Conservation (phyloP, 1,140 invertebrate genomes). For the Rhagoletis zephyria region DNA sequence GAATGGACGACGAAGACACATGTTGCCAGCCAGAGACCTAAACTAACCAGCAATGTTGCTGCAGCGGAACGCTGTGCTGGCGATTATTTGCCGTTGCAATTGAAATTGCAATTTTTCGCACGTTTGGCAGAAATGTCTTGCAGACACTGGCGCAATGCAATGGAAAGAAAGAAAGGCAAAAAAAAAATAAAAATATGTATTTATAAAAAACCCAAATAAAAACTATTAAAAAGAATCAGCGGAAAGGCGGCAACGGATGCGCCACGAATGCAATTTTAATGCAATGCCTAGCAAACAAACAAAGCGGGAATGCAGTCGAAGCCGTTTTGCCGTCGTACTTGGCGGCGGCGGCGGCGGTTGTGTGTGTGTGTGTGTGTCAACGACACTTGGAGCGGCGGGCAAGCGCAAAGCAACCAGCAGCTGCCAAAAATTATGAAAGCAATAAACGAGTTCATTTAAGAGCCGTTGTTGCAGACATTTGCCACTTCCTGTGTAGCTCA, state of each 20-base stretch:
- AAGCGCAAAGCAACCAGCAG: slow-evolving; percentile 1
- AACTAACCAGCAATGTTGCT: neutral
- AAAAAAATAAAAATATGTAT: neutral
- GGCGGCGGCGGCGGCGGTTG: neutral
- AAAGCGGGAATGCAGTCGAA: neutral
- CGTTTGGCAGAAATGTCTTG: slow-evolving; percentile 37
- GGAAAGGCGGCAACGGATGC: slow-evolving; percentile 48
- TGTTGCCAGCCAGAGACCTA: slow-evolving; percentile 3
- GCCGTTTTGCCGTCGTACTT: neutral
- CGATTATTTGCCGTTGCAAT: neutral
- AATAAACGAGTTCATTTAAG: neutral
- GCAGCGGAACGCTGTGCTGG: neutral
- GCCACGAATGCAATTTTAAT: slow-evolving; percentile 41
- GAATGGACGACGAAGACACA: slow-evolving; percentile 10
- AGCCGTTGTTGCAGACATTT: neutral
- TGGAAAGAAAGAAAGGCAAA: neutral
- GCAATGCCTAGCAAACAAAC: slow-evolving; percentile 1
- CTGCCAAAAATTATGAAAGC: slow-evolving; percentile 7
- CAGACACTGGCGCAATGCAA: neutral
- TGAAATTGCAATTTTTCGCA: slow-evolving; percentile 41
- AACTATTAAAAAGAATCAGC: slow-evolving; percentile 32
- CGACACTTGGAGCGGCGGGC: neutral
- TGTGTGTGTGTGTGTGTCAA: slow-evolving; percentile 24
- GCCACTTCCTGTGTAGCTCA: neutral
- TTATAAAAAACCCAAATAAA: neutral